These are phyloP conservation scores for Dysmachus trigonus DNA, from an alignment of 2,888 invertebrate genomes.

Conservation along the genomic window DNA sequence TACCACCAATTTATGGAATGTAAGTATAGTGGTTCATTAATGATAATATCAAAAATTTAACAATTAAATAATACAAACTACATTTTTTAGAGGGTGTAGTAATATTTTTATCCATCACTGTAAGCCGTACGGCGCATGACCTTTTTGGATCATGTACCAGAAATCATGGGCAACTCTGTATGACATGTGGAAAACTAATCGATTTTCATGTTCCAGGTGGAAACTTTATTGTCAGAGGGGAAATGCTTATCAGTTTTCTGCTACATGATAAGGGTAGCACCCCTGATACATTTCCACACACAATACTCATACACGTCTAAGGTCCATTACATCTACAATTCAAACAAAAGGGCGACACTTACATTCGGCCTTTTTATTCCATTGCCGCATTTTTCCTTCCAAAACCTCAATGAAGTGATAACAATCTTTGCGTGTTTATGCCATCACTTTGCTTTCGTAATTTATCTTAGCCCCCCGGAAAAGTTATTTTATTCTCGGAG, in stretches of 20 bases:
- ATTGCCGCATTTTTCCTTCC: background rate
- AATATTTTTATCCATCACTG: background rate
- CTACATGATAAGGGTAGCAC: constrained; percentile 13
- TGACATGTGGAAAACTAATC: constrained; percentile 39
- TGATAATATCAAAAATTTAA: background rate
- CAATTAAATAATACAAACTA: background rate
- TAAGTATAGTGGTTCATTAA: background rate
- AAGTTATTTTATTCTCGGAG: background rate
- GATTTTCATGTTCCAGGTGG: constrained; percentile 27
- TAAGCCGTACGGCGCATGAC: background rate
- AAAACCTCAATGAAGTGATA: background rate
- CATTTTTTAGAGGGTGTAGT: background rate
- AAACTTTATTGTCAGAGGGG: constrained; percentile 15
- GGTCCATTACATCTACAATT: background rate
- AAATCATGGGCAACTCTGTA: background rate
- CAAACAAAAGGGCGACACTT: background rate
- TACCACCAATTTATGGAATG: background rate
- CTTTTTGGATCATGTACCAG: constrained; percentile 18
- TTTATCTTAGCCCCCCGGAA: background rate
- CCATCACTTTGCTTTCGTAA: background rate
- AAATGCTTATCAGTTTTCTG: constrained; percentile 6
- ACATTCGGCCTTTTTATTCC: background rate
- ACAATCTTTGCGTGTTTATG: constrained; percentile 21
- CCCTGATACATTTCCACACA: constrained; percentile 1
- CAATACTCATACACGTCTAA: background rate